Conservation (phyloP, 2,113 vertebrate genomes). For the Marmota monax region DNA sequence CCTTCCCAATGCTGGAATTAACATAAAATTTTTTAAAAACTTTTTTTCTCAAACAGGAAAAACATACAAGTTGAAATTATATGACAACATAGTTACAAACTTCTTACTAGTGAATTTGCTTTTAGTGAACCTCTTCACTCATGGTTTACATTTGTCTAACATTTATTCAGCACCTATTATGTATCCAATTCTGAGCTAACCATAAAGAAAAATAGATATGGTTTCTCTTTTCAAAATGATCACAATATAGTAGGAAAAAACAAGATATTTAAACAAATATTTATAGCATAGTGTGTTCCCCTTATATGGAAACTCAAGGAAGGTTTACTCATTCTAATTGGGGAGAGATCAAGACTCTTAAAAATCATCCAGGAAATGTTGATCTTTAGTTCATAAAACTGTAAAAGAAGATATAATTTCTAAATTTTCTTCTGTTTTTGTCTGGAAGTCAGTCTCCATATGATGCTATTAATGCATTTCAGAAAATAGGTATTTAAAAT, state of each 20-base stretch:
- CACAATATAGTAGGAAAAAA: background rate
- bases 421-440: background rate
- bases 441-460: background rate
- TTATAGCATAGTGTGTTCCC: background rate
- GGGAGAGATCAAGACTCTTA: background rate
- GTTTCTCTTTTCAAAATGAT: background rate
- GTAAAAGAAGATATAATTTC: background rate
- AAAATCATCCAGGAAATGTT: background rate
- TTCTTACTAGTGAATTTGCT: background rate
- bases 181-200: background rate
- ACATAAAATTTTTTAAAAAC: background rate
- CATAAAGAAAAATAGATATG: background rate
- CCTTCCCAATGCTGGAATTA: background rate
- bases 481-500: background rate
- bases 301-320: background rate
- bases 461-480: background rate
- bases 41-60: background rate
- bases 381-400: background rate
- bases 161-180: background rate
- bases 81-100: background rate
- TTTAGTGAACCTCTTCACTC: background rate
- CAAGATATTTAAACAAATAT: background rate
- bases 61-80: background rate
- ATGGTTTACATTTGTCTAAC: background rate
- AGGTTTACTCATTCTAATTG: background rate